Conservation (phyloP, 2,797 vertebrate species). For the Perdix hodgsoniae region DNA sequence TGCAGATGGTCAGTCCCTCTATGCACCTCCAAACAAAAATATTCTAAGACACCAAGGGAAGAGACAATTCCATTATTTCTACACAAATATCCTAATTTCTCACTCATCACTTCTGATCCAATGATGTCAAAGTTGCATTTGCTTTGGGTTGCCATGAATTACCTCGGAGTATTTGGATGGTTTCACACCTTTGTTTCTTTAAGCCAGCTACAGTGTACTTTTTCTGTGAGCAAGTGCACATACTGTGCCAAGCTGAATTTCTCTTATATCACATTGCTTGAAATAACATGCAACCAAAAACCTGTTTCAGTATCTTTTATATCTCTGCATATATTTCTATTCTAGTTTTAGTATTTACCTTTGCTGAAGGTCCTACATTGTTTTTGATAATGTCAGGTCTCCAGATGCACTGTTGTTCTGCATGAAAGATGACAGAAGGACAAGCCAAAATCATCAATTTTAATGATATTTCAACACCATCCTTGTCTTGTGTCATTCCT, state of each 20-base stretch:
- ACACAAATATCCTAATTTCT: background rate
- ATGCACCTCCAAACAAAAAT: background rate
- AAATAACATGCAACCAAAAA: background rate
- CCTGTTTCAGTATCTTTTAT: background rate
- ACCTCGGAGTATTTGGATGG: background rate
- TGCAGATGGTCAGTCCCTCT: background rate
- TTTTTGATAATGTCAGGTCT: slow-evolving; percentile 22
- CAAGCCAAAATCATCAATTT: slow-evolving; percentile 52
- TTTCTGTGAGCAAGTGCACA: background rate
- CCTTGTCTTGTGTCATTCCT: slow-evolving; percentile 31
- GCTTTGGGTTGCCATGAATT: background rate
- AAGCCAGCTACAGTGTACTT: background rate
- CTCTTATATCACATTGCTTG: background rate
- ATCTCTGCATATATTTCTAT: background rate
- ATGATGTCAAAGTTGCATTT: background rate
- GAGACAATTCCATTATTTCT: background rate
- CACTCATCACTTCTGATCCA: background rate
- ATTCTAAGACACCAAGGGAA: background rate
- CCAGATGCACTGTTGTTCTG: slow-evolving; percentile 13
- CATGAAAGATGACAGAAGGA: slow-evolving; percentile 12
- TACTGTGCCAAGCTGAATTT: background rate
- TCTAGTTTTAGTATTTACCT: background rate
- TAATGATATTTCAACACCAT: slow-evolving; percentile 55
- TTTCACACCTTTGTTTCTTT: background rate
- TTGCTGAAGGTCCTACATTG: background rate